Evolutionary conservation across 2,113 vertebrate species (phyloP).

Genomic region (Lagenorhynchus albirostris): DNA sequence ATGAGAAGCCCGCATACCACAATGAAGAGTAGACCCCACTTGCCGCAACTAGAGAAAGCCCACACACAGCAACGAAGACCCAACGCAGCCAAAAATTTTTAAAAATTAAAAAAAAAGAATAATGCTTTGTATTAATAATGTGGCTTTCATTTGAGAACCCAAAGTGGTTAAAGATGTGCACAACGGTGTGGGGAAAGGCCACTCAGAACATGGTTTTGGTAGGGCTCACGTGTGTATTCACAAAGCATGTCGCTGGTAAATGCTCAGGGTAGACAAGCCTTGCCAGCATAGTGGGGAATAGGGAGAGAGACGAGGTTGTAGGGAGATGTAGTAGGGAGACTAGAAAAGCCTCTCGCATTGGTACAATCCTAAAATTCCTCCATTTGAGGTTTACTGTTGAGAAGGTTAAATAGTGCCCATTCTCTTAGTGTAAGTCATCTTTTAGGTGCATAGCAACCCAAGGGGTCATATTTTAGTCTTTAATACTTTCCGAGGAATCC

Average conservation of each 20-base stretch:
- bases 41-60: too few species aligned
- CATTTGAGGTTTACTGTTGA: neutral
- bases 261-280: neutral
- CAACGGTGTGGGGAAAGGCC: neutral
- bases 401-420: neutral
- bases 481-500: neutral
- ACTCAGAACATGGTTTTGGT: neutral
- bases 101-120: too few species aligned
- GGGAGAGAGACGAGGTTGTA: neutral
- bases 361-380: neutral
- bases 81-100: too few species aligned
- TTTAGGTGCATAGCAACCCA: neutral
- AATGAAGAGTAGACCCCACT: too few species aligned
- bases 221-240: neutral
- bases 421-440: neutral
- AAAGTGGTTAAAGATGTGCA: neutral
- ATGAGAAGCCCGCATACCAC: too few species aligned
- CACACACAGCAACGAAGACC: fast-evolving
- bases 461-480: neutral
- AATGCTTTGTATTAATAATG: neutral
- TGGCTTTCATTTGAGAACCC: neutral
- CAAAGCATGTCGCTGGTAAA: neutral
- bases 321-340: neutral
- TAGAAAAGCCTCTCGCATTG: neutral
- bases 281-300: neutral